Base-by-base conservation (phyloP, 1,140 invertebrate species). In the Colletes latitarsis region DNA sequence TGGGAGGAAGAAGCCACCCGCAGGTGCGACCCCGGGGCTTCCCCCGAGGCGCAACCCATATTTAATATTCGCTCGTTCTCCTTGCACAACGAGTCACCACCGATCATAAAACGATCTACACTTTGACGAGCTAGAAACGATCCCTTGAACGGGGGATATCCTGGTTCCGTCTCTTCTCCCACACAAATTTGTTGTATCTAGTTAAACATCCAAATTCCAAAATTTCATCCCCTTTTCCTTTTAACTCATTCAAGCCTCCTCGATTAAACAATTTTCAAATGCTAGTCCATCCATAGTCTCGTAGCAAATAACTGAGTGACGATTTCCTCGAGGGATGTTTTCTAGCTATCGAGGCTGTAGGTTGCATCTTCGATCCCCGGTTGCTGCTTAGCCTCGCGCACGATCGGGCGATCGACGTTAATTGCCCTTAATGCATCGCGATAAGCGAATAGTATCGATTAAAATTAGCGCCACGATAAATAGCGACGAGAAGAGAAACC, bases 1-100 rank as follows among this genome's bases (percentile, higher is more conserved):
- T n/a, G n/a, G n/a, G 58, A 78, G 76, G 85, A 88, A 73, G 92
- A 92, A 92, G 92, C 92, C 91, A 91, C 88, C 88, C 90, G 89
- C 91, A 90, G 88, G 88, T 92, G 88, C 87, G 81, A 89, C 82
- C 84, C 80, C 76, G 82, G 89, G 91, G 91, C 91, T 92, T 92
- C 91, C 53, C 70, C 74, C 69, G 17, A n/a, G 21, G 55, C 52
- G 58, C 69, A 68, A 58, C 30, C 82, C 72, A 88, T 88, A 84
- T 84, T 88, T 88, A 87, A 88, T 88, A 86, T 84, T n/a, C 79
- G 81, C 69, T 77, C 76, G 53, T 73, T 60, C 72, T 72, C 68
- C 69, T 86, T 81, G 68, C 75, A 77, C 64, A 58, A 43, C 53
- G 60, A 17, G 30, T n/a, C n/a, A n/a, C n/a, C n/a, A n/a, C n/a